These are phyloP conservation scores for Vireo griseus DNA, from an alignment of 2,797 vertebrate species.

Conservation along the genomic window DNA sequence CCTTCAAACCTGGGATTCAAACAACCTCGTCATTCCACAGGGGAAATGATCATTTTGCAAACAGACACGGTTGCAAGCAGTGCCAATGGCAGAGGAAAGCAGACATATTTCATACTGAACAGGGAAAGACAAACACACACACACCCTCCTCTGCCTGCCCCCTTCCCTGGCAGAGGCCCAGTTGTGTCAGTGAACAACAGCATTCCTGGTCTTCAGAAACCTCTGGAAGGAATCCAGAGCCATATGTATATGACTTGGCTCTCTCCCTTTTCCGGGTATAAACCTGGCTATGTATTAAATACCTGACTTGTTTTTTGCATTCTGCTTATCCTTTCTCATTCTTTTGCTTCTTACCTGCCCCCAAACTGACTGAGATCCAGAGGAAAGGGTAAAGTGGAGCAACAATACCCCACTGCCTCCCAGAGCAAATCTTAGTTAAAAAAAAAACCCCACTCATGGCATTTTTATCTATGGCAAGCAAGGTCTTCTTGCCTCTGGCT, in stretches of 20 bases:
- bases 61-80: neutral
- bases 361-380: neutral
- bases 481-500: neutral
- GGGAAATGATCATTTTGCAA: slow-evolving; percentile 20
- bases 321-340: neutral
- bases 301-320: neutral
- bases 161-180: slow-evolving; percentile 22
- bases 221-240: slow-evolving; percentile 51
- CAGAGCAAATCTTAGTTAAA: neutral
- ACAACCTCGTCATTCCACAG: neutral
- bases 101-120: slow-evolving; percentile 45
- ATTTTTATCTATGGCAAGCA: neutral
- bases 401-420: neutral
- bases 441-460: neutral
- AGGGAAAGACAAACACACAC: slow-evolving; percentile 60
- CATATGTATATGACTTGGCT: neutral
- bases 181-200: slow-evolving; percentile 47
- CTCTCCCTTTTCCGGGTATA: neutral
- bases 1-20: neutral
- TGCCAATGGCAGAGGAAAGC: slow-evolving; percentile 1
- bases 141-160: neutral
- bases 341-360: neutral
- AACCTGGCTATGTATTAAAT: neutral
- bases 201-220: slow-evolving; percentile 38
- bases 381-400: neutral